A percentile compares a stretch with the other conserved stretches of the same genome.
These are phyloP conservation scores for Cheilosia vernalis DNA, from an alignment of 2,888 invertebrate species.

Conservation along the genomic window DNA sequence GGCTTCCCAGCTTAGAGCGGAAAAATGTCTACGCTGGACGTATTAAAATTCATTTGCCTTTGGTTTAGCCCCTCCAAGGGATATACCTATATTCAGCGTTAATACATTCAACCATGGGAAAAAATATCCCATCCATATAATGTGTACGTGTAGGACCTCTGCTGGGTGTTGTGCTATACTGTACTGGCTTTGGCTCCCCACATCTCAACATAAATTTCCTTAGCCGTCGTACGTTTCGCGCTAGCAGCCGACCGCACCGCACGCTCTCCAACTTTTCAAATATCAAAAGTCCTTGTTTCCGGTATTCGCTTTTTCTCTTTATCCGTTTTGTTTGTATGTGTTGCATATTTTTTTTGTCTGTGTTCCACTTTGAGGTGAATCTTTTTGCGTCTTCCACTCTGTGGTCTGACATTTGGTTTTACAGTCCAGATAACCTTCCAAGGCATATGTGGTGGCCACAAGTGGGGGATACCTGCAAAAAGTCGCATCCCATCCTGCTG, in stretches of 20 bases:
- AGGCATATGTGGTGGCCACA: slow-evolving; percentile 20
- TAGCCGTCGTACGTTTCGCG: slow-evolving; percentile 60
- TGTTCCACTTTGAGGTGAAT: slow-evolving; percentile 51
- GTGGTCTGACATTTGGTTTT: slow-evolving; percentile 69
- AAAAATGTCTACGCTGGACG: slow-evolving; percentile 57
- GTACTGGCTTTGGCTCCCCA: neutral
- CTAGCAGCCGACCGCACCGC: slow-evolving; percentile 15
- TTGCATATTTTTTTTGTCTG: slow-evolving; percentile 13
- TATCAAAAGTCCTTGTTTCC: slow-evolving; percentile 73
- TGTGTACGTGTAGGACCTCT: neutral
- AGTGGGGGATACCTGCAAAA: slow-evolving; percentile 57
- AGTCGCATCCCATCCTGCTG: slow-evolving; percentile 8
- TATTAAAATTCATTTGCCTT: slow-evolving; percentile 68
- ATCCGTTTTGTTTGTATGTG: slow-evolving; percentile 1
- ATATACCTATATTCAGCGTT: slow-evolving; percentile 66
- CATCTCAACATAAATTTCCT: slow-evolving; percentile 51
- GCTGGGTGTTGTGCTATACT: slow-evolving; percentile 13
- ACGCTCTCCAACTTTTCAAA: slow-evolving; percentile 52
- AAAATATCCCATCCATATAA: slow-evolving; percentile 42
- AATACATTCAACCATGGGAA: slow-evolving; percentile 56
- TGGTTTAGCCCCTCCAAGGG: slow-evolving; percentile 28
- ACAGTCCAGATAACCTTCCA: slow-evolving; percentile 51
- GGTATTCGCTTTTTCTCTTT: slow-evolving; percentile 9
- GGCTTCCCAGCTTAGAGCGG: slow-evolving; percentile 57
- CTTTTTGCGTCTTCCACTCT: slow-evolving; percentile 60